Conservation (phyloP, 2,113 vertebrate species). For the Anguilla japonica region DNA sequence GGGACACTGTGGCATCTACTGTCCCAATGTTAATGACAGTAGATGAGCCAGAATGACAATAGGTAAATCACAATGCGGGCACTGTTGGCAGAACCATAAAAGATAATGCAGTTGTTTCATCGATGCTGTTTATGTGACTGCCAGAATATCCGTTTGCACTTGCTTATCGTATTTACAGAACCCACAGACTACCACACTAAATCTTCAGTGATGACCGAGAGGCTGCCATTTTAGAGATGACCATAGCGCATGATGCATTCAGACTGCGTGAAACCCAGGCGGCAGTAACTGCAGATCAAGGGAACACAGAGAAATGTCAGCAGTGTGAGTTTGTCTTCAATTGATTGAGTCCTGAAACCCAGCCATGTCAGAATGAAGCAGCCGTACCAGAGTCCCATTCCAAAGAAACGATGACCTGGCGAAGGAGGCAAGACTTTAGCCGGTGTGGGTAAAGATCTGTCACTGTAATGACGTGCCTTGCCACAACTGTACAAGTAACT, state of each 20-base stretch:
- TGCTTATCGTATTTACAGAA: conserved; percentile 32
- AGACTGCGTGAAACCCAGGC: conserved; percentile 22
- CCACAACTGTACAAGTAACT: too few species aligned
- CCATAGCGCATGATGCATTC: conserved; percentile 15
- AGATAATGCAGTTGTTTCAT: conserved; percentile 22
- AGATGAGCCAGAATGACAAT: conserved; percentile 20
- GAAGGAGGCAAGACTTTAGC: not conserved
- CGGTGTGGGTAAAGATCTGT: too few species aligned
- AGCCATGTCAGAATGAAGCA: conserved; percentile 1
- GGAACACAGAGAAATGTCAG: conserved; percentile 1
- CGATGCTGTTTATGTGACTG: conserved; percentile 13
- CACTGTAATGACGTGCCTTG: too few species aligned
- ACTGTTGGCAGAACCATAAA: conserved; percentile 7
- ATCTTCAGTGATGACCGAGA: conserved; percentile 21
- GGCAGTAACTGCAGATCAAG: conserved; percentile 13
- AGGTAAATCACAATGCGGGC: conserved; percentile 24
- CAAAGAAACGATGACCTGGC: not conserved
- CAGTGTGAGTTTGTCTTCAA: conserved; percentile 23
- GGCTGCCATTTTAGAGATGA: conserved; percentile 25
- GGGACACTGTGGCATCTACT: conserved; percentile 26
- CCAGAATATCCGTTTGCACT: conserved; percentile 25
- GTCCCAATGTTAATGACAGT: not conserved
- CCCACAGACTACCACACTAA: conserved; percentile 33
- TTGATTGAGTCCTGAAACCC: conserved; percentile 1
- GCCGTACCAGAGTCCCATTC: not conserved